phyloP scores from a whole-genome alignment of 2,797 vertebrate genomes.

The Hyperoplus immaculatus region DNA sequence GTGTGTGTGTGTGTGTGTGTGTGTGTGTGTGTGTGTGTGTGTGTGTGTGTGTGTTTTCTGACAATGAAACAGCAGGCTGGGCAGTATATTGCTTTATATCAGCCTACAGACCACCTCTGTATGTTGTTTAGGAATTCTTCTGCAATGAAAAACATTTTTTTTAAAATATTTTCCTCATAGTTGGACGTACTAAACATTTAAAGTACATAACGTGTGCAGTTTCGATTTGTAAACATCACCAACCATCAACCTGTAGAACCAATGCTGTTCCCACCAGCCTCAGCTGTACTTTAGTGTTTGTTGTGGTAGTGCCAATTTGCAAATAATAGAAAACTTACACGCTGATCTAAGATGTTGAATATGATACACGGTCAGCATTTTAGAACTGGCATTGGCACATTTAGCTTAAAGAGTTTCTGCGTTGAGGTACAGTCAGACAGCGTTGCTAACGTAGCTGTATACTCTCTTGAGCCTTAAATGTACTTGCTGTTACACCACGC shows the following conservation, averaged over 20 bases:
- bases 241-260: neutral
- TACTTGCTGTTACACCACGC: too few species aligned
- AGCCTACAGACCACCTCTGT: neutral
- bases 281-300: neutral
- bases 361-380: neutral
- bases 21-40: slow-evolving; percentile 10
- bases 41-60: slow-evolving; percentile 6
- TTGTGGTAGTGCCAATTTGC: neutral
- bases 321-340: neutral
- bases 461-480: neutral
- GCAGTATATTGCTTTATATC: neutral
- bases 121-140: neutral
- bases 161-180: neutral
- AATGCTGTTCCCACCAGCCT: neutral
- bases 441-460: neutral
- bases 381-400: neutral
- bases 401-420: neutral
- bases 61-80: neutral
- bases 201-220: neutral
- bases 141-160: neutral
- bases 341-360: neutral
- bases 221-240: neutral
- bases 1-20: slow-evolving; percentile 13
- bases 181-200: neutral
- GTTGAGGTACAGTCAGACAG: neutral